Base-by-base conservation (phyloP, 2,113 vertebrate genomes). In the Camelus dromedarius region DNA sequence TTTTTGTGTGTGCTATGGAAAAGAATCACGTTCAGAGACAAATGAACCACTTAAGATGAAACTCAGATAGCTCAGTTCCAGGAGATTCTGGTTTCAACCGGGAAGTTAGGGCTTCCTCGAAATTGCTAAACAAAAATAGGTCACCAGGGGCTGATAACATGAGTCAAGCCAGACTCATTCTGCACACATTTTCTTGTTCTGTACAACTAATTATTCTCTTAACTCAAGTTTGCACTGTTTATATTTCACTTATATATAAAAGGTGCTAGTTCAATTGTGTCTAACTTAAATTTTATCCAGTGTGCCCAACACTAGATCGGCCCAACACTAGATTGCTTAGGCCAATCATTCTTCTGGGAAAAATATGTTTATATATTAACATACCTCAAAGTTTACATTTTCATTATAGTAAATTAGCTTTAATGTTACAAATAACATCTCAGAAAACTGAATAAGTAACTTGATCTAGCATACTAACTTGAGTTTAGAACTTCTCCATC, bases 371-470 rank as follows among this genome's bases (percentile, higher is more conserved):
- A 66, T 35, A 69, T 38, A 91, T 89, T 97, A 93, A 82, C 42
- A 52, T 26, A 73, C 8, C 48, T 96, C 81, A 82, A 77, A 60
- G 32, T 83, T 94, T 69, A 83, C 32, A 94, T 89, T 95, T 89
- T 85, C 83, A 75, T 94, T 76, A 91, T 89, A 96, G 95, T 93
- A 96, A 90, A 83, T 95, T 90, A 94, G 85, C 60, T 93, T 91
- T 91, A 89, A 54, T 20, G 26, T 90, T 70, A 91, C 30, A 96
- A 91, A 96, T 48, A 89, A 30, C 80, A 82, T 70, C 48, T 97
- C 67, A 66, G 69, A 77, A 86, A 79, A 58, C 11, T 75, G 64
- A 92, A 72, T 91, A 80, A 90, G n/a, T 73, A 91, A 84, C 54
- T 69, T 70, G 73, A 93, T 56, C 50, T 94, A 85, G 30, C 22